Evolutionary conservation across 2,113 vertebrate genomes (phyloP).

Genomic region (Lophura nycthemera): DNA sequence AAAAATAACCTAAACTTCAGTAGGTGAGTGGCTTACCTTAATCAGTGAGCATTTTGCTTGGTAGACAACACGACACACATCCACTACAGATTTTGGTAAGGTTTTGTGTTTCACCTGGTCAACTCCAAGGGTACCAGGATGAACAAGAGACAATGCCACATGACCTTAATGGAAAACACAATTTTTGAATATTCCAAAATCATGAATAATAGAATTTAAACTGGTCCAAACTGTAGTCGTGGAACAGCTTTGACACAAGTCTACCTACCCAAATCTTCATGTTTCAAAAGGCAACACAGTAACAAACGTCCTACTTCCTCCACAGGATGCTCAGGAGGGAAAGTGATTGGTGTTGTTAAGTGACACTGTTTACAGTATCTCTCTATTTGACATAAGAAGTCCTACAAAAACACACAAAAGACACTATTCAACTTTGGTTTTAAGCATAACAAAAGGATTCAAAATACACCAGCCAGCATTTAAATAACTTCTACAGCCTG

Average conservation of each 20-base stretch:
- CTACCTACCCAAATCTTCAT: constrained; percentile 93
- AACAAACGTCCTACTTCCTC: constrained; percentile 97
- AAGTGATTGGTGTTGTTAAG: constrained; percentile 94
- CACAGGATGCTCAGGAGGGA: constrained; percentile 96
- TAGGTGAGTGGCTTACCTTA: constrained; percentile 81
- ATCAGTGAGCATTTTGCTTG: constrained; percentile 98
- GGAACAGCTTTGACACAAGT: not conserved
- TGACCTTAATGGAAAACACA: constrained; percentile 83
- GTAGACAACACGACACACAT: constrained; percentile 97
- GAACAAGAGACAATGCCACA: constrained; percentile 91
- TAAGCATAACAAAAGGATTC: not conserved
- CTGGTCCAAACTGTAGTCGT: not conserved
- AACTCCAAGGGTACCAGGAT: constrained; percentile 89
- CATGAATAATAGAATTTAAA: not conserved
- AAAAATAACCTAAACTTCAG: not conserved
- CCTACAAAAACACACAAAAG: constrained; percentile 76
- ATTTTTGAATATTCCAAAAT: not conserved
- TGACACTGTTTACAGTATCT: constrained; percentile 96
- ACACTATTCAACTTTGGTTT: not conserved
- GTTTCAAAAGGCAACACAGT: constrained; percentile 96
- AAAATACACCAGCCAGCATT: not conserved
- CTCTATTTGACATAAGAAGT: constrained; percentile 98
- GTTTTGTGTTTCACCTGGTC: constrained; percentile 94
- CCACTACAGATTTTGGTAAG: constrained; percentile 94
- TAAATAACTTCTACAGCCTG: not conserved